Evolutionary conservation across 2,888 invertebrate genomes (phyloP).

Genomic region (Sepioteuthis lessoniana): DNA sequence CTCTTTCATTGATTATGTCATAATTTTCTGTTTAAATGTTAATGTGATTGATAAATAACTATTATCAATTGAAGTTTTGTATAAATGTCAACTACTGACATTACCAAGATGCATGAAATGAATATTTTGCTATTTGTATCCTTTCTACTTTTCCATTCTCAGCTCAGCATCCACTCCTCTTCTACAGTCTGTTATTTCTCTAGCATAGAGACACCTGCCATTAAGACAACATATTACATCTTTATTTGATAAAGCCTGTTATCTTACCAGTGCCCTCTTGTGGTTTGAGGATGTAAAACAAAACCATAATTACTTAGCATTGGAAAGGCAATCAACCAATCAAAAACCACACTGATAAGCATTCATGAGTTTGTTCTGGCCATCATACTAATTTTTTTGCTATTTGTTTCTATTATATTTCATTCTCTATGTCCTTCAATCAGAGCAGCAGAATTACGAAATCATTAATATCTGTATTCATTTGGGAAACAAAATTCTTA

Average conservation of each 20-base stretch:
- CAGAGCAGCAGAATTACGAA: neutral
- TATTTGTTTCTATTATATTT: neutral
- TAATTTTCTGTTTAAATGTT: neutral
- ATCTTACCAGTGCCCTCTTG: neutral
- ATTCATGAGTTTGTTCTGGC: neutral
- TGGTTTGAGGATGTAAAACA: slow-evolving; percentile 18
- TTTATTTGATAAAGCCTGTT: neutral
- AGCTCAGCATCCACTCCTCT: neutral
- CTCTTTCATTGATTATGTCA: neutral
- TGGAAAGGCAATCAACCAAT: slow-evolving; percentile 7
- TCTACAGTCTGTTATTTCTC: neutral
- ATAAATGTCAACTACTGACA: neutral
- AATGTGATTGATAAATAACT: neutral
- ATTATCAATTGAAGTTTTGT: neutral
- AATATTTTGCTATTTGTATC: neutral
- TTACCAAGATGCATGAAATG: neutral
- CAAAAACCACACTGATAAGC: neutral
- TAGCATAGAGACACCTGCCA: neutral
- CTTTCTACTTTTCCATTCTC: neutral
- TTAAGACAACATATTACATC: neutral
- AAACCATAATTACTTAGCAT: neutral
- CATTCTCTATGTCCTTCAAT: neutral
- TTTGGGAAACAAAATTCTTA: neutral
- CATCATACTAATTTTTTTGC: neutral
- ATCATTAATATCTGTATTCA: neutral